Percentiles rank a stretch among this genome's conserved stretches.
Conservation (phyloP, 2,113 vertebrate genomes). For the Phyllopteryx taeniolatus region DNA sequence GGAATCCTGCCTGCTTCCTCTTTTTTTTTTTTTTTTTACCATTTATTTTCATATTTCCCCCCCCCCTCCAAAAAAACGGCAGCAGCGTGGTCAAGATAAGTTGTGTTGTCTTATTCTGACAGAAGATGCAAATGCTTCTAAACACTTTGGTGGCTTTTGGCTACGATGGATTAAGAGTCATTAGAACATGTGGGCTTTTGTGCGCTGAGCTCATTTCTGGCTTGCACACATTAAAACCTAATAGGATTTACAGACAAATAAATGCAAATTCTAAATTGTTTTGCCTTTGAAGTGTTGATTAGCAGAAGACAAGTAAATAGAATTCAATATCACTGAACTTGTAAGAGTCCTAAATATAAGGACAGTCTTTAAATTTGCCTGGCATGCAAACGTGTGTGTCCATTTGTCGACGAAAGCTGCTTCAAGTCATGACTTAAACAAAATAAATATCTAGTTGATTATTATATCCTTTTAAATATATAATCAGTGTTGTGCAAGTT, state of each 20-base stretch:
- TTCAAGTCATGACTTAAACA: not conserved
- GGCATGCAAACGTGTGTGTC: not conserved
- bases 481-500: too few relatives aligned
- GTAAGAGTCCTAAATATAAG: conserved; percentile 2
- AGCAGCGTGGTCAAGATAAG: conserved; percentile 55
- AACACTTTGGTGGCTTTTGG: conserved; percentile 62
- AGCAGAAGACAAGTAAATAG: conserved; percentile 40
- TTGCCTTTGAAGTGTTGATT: conserved; percentile 60
- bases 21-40: not conserved
- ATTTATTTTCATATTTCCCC: not conserved
- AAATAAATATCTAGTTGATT: too few relatives aligned
- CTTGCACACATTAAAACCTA: conserved; percentile 51
- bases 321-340: conserved; percentile 38
- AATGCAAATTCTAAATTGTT: conserved; percentile 48
- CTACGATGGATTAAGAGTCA: conserved; percentile 70
- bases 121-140: conserved; percentile 55
- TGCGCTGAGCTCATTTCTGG: conserved; percentile 58
- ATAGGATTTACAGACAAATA: conserved; percentile 59
- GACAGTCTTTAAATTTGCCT: not conserved
- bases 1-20: conserved; percentile 47
- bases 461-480: not conserved
- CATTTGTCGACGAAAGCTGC: not conserved
- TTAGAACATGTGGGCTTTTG: conserved; percentile 66
- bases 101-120: conserved; percentile 22
- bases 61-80: conserved; percentile 16